Base-by-base conservation (phyloP, 1,140 invertebrate species). In the Himalopsyche phryganea region DNA sequence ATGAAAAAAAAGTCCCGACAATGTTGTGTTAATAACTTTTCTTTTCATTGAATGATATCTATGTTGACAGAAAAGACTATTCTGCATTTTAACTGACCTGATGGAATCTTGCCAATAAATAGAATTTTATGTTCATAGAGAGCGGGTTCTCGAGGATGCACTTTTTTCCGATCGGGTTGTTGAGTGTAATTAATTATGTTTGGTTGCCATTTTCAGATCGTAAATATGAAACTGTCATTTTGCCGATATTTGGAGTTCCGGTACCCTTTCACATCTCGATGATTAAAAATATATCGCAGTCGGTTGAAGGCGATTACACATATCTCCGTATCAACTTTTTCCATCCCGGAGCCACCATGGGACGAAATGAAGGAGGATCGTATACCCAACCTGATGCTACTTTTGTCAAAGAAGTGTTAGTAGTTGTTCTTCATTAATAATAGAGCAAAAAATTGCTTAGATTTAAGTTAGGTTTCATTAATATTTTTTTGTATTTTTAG, bases 251-350 rank as follows among this genome's bases (percentile, higher is more conserved):
- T 80, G 96, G 96, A 48, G 82, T 95, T 40, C 90, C 95, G 6
- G 92, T 96, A 60, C 96, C 97, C 52, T 99, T 98, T 74, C 97
- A 99, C 71, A 99, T 99, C 72, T 96, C 95, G 0, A 98, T 94
- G 2, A 95, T 99, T 45, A 99, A 99, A 79, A 98, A 98, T 73
- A 97, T 98, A 68, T 96, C 94, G 18, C 94, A 97, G 70, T 96
- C 93, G 1, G 92, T 98, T 14, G 97, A 99, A 78, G 98, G 98
- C 32, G 96, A 99, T 74, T 98, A 98, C 71, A 98, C 96, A 0
- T 99, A 98, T 77, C 85, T 99, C 55, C 85, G 98, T 71, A 92
- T 99, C 65, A 99, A 99, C 75, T 99, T 99, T 74, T 98, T 97
- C 73, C 96, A 98, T 77, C 97, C 97, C 19, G 97, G 97, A 7